Base-by-base conservation (phyloP, 1,140 invertebrate genomes). In the Pseudomyrmex pallidus region DNA sequence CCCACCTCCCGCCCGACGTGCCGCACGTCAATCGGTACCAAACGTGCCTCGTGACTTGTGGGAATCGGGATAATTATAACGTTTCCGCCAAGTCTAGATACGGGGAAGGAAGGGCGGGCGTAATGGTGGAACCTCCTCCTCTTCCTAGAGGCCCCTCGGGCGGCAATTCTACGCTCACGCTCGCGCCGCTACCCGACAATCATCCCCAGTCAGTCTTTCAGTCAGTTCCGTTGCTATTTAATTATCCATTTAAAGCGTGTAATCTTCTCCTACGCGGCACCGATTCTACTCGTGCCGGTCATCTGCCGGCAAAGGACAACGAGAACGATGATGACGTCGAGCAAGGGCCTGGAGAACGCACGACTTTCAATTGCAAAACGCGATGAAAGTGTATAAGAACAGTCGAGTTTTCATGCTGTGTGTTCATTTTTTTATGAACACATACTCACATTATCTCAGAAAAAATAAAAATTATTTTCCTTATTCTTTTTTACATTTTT, bases 201-300 rank as follows among this genome's bases (percentile, higher is more conserved):
- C 93, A 94, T 94, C 94, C 92, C 91, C 92, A 91, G 92, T 92
- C 93, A 94, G 93, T 93, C 93, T 94, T 94, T 94, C 93, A 94
- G 93, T 94, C 93, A 94, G 93, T 93, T 94, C 90, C 91, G 93
- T 94, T 94, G 92, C 93, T 94, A 94, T 94, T 94, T 94, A 94
- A 94, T 94, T 94, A 94, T 94, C 94, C 93, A 94, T 94, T 94
- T 94, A 94, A 93, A 94, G 88, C 92, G 90, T 94, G 92, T 94
- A 94, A 94, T 94, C 93, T 94, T 93, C 91, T 93, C 87, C 88
- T 86, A 88, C 88, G 86, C 87, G 92, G 90, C 89, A 89, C 77
- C 82, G 83, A 91, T 90, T 89, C 88, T 35, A 87, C 87, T 89
- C 84, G 80, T 89, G 90, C 78, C 86, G 63, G 87, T 87, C 82